Base-by-base conservation (phyloP, 2,113 vertebrate species). In the Tringa solitaria region DNA sequence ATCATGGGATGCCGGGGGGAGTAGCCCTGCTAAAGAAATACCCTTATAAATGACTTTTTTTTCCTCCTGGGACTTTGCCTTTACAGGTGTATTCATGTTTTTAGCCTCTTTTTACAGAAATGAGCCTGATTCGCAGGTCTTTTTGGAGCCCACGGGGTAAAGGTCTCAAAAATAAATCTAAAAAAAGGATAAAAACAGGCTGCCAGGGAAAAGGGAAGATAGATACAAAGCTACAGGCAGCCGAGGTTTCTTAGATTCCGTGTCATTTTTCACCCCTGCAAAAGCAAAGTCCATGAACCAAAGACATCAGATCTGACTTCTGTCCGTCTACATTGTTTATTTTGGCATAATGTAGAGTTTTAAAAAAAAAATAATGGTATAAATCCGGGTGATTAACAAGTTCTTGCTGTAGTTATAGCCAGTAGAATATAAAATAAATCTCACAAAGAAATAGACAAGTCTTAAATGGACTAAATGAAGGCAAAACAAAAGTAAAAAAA, bases 1-100 rank as follows among this genome's bases (percentile, higher is more conserved):
- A 23, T 19, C 24, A 15, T 51, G 43, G 0, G 2, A 2, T 12
- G 3, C 1, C 4, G 26, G 19, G 2, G 8, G 3, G 24, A 57
- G 45, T 3, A 35, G 33, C 19, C 21, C 19, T 26, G 9, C 41
- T 46, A 13, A 69, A 67, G 26, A 33, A 53, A 26, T 41, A 50
- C 18, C 14, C 12, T 54, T 10, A 4, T 0, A 68, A 12, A 32
- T 50, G 5, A 11, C 5, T 6, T 21, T 7, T 4, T 18, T 10
- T 6, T 1, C 6, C 4, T 27, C 18, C 18, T 27, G 23, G 53
- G 75, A 4, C 16, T 92, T 76, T 4, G 37, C 68, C 14, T 63
- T 70, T 11, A 17, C 32, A 32, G 23, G 5, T 41, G 11, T n/a
- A 26, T 22, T 43, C 18, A 27, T 23, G 19, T 41, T 91, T 75